Conservation (phyloP, 1,140 invertebrate genomes). For the Drosophila athabasca region DNA sequence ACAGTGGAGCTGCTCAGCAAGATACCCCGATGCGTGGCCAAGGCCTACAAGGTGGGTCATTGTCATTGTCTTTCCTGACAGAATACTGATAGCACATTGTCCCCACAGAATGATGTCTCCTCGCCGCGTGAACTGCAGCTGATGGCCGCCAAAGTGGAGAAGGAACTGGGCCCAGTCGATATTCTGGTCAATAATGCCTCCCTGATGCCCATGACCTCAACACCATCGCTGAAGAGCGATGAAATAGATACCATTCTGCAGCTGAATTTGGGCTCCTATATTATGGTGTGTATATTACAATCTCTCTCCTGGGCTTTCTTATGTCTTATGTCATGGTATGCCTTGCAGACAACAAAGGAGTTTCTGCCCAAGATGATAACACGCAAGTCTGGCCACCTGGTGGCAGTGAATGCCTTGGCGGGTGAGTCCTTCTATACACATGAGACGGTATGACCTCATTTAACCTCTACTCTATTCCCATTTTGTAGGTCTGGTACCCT, state of each 20-base stretch:
- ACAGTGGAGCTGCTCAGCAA: slow-evolving; percentile 70
- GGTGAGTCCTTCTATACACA: slow-evolving; percentile 28
- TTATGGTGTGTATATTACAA: slow-evolving; percentile 62
- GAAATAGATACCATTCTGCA: slow-evolving; percentile 77
- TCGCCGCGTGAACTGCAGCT: slow-evolving; percentile 73
- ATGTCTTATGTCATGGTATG: background rate
- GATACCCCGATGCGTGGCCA: slow-evolving; percentile 65
- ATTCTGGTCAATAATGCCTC: slow-evolving; percentile 82
- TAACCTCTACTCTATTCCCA: no score
- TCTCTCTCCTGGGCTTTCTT: background rate
- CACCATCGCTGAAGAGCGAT: slow-evolving; percentile 70
- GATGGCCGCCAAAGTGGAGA: slow-evolving; percentile 78
- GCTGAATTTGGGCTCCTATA: slow-evolving; percentile 79
- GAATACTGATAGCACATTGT: background rate
- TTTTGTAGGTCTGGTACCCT: slow-evolving; percentile 54
- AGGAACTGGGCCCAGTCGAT: slow-evolving; percentile 79
- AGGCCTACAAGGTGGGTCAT: slow-evolving; percentile 75
- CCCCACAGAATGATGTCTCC: slow-evolving; percentile 76
- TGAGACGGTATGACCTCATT: no score
- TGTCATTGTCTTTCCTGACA: background rate
- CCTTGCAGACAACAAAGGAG: slow-evolving; percentile 71
- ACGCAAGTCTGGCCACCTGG: slow-evolving; percentile 74
- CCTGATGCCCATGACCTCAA: slow-evolving; percentile 79
- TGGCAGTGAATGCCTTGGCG: slow-evolving; percentile 75
- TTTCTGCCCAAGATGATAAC: slow-evolving; percentile 81